Evolutionary conservation across 2,797 vertebrate genomes (phyloP).

Genomic region (Geotrypetes seraphini): DNA sequence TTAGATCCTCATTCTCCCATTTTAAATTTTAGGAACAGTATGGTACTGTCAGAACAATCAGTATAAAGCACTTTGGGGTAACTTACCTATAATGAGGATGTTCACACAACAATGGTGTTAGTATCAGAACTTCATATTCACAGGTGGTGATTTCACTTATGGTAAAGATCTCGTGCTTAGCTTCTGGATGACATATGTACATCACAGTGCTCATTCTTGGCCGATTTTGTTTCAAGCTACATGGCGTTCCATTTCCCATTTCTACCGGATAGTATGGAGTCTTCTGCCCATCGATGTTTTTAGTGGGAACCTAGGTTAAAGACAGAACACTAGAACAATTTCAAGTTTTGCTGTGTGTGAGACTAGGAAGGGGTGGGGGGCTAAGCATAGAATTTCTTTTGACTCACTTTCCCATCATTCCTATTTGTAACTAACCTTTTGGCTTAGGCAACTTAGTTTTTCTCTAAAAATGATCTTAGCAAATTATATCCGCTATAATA

Average conservation of each 20-base stretch:
- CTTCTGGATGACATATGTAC: slow-evolving; percentile 94
- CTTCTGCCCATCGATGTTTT: slow-evolving; percentile 96
- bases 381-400: too few species aligned
- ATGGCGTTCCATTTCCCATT: slow-evolving; percentile 91
- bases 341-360: too few species aligned
- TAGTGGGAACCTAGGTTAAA: slow-evolving; percentile 70
- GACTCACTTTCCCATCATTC: too few species aligned
- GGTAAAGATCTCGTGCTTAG: slow-evolving; percentile 94
- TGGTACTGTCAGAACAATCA: neutral
- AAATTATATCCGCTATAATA: too few species aligned
- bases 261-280: slow-evolving; percentile 83
- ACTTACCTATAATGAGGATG: slow-evolving; percentile 91
- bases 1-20: too few species aligned
- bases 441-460: too few species aligned
- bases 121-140: slow-evolving; percentile 92
- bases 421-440: too few species aligned
- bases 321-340: too few species aligned
- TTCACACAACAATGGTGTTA: slow-evolving; percentile 86
- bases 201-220: slow-evolving; percentile 77
- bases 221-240: slow-evolving; percentile 75
- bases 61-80: neutral
- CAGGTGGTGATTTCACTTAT: slow-evolving; percentile 93
- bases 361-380: too few species aligned
- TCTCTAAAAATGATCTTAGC: too few species aligned
- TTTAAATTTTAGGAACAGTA: too few species aligned